Base-by-base conservation (phyloP, 2,888 invertebrate genomes). In the Campoletis raptor region DNA sequence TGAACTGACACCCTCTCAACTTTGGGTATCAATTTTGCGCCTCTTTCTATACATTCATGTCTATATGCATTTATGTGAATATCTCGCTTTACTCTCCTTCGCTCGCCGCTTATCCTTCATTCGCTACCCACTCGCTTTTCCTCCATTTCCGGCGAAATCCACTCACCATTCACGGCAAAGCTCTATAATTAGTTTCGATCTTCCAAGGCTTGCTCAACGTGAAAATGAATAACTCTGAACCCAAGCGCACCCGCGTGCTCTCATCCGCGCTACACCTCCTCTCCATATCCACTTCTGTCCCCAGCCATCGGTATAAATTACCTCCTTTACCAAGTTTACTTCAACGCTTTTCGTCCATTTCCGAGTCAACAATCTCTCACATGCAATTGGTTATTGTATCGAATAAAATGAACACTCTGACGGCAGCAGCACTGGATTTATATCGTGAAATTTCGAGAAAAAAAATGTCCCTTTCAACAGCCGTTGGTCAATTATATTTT, bases 221-320 rank as follows among this genome's bases (percentile, higher is more conserved):
- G 87, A 81, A 86, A 86, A 86, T 87, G 85, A 88, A 88, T 88
- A 86, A 88, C 85, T 88, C 83, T 77, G 81, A 74, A 83, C 86
- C 81, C 74, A 66, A 77, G 76, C 83, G 83, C 72, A 40, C 67
- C 70, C 66, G 52, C 70, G 18, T 40, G 10, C 21, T 37, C 80
- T 61, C 82, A 66, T 36, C 37, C 42, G 24, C 72, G 45, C 40
- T 54, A 30, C 18, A n/a, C 21, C 79, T 40, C 45, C 48, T 74
- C 42, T 52, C 74, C 24, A 52, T 76, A 69, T 21, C 64, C 61
- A 57, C 37, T 69, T 72, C 40, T 57, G 10, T 24, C 24, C 24
- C 57, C 74, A 73, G 48, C 36, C 36, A 67, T 78, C 37, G 9
- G 21, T 52, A 48, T 76, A 76, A 12, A 36, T 15, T 67, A 48